Evolutionary conservation across 2,888 invertebrate species (phyloP), one percentile per base, ranked within the genome.

Genomic region (Mongoloraphidia duomilia): DNA sequence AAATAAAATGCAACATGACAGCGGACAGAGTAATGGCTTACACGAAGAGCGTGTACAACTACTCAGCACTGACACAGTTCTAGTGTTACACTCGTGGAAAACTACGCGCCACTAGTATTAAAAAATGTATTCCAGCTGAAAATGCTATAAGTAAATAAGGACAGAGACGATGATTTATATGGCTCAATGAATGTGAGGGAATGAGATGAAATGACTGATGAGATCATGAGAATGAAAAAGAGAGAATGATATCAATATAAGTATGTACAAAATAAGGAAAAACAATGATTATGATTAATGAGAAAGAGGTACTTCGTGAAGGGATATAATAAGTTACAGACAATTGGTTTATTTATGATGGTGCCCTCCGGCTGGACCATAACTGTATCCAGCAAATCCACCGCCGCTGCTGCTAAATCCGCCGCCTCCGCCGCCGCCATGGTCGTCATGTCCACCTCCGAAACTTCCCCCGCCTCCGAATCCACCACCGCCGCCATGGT

Each of bases 361-460:
- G 13, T 44, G 44, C 10, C 44, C 44, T n/a, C 47, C 40, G 10
- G 45, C 45, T 17, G 47, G 47, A 13, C 47, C 37, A 12, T 47
- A 47, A 47, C 41, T 47, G 13, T 47, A 36, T 8, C 41, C 47
- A 38, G 14, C 47, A 35, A 33, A 34, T 12, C 37, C 37, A 8
- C 46, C 17, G 17, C 17, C 17, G 17, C 17, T 17, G 17, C 17
- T 17, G 4, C 17, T 17, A 9, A 17, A 11, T 2, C 26, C 17
- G 17, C 46, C 46, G 14, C 46, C 38, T 8, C 14, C n/a, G 17
- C 45, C 36, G 26, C 46, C 46, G 13, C 12, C 34, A 12, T 17
- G 13, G 6, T 17, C 34, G 17, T 9, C 9, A 35, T 34, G n/a
- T 40, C 41, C 46, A 37, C 37, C 37, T 13, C 26, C 12, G 12